These are phyloP conservation scores for Pleuronectes platessa DNA, from an alignment of 2,113 vertebrate genomes.

Conservation along the genomic window DNA sequence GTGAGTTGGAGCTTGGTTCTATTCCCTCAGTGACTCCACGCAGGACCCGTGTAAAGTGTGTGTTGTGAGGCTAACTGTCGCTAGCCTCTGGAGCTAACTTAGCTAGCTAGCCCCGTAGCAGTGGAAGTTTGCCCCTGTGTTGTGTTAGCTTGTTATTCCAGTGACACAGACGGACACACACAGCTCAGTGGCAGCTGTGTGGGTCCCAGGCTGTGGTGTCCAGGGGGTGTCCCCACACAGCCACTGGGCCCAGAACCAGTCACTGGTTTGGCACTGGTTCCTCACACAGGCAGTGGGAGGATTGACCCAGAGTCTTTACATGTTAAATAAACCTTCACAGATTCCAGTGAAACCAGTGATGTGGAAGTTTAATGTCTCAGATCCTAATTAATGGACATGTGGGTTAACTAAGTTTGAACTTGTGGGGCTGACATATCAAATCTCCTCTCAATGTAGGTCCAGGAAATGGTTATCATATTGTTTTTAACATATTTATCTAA, in stretches of 20 bases:
- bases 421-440: too few relatives aligned
- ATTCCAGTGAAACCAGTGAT: not conserved
- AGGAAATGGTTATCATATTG: too few relatives aligned
- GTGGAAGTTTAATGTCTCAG: too few relatives aligned
- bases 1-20: not conserved
- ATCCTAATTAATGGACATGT: too few relatives aligned
- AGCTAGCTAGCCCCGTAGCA: constrained; percentile 2
- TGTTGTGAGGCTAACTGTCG: constrained; percentile 11
- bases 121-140: constrained; percentile 30
- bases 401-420: too few relatives aligned
- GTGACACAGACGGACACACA: not conserved
- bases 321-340: not conserved
- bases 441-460: too few relatives aligned
- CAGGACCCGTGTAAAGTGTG: not conserved
- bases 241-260: not conserved
- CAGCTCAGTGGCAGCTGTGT: not conserved
- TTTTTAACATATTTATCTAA: too few relatives aligned
- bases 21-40: too few relatives aligned
- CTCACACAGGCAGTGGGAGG: not conserved
- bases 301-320: not conserved
- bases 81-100: constrained; percentile 44
- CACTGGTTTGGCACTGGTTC: constrained; percentile 49
- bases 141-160: constrained; percentile 3
- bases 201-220: not conserved
- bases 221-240: constrained; percentile 1